phyloP scores from a whole-genome alignment of 2,797 vertebrate species.

The Microchirus variegatus region DNA sequence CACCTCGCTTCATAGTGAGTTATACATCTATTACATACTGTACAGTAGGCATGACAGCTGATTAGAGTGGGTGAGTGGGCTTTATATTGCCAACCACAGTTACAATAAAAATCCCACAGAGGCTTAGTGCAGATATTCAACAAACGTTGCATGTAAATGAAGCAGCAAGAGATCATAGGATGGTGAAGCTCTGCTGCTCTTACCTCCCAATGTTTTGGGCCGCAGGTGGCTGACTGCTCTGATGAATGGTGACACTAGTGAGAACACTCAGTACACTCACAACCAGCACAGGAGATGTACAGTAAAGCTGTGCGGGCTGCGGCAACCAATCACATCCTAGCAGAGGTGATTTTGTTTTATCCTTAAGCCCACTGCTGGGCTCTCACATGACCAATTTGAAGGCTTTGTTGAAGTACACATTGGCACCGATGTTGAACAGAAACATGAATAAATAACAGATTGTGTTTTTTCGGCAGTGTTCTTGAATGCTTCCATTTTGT shows the following conservation, averaged over 20 bases:
- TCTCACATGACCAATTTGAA: constrained; percentile 34
- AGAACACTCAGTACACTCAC: constrained; percentile 40
- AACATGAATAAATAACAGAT: constrained; percentile 27
- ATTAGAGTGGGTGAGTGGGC: constrained; percentile 17
- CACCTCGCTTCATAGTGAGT: not conserved
- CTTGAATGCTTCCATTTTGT: constrained; percentile 35
- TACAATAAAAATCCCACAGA: constrained; percentile 20
- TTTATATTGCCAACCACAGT: constrained; percentile 2
- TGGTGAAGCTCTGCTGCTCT: constrained; percentile 21
- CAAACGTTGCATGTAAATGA: constrained; percentile 29
- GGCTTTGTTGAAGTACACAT: constrained; percentile 30
- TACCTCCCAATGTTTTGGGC: constrained; percentile 45
- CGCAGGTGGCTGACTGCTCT: constrained; percentile 60
- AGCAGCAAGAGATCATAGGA: constrained; percentile 16
- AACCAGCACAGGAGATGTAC: constrained; percentile 17
- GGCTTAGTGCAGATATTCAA: constrained; percentile 8
- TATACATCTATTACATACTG: constrained; percentile 9
- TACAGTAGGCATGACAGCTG: constrained; percentile 12
- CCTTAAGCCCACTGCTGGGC: constrained; percentile 7
- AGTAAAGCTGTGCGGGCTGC: constrained; percentile 37
- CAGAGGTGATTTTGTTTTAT: constrained; percentile 42
- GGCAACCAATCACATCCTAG: constrained; percentile 30
- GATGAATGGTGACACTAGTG: constrained; percentile 61
- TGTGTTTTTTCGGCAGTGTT: not conserved
- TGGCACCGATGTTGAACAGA: constrained; percentile 15